These are phyloP conservation scores for Naja naja DNA, from an alignment of 2,113 vertebrate genomes.

Conservation along the genomic window DNA sequence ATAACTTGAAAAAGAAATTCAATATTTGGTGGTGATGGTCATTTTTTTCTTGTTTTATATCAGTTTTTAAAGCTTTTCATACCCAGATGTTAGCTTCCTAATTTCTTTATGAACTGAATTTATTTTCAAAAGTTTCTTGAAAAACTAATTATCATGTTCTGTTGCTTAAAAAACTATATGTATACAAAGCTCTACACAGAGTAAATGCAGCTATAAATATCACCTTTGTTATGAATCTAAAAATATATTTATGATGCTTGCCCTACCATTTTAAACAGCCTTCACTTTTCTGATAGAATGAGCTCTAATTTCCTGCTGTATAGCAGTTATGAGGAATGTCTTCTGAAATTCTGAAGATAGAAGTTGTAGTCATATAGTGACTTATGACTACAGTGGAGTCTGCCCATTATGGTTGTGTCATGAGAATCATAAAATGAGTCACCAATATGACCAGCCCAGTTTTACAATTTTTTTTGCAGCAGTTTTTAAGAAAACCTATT, in stretches of 20 bases:
- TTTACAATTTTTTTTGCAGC: background rate
- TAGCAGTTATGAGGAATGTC: background rate
- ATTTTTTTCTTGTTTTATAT: background rate
- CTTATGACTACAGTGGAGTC: background rate
- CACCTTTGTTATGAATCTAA: background rate
- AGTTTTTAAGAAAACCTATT: background rate
- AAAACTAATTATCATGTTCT: background rate
- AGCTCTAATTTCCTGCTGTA: background rate
- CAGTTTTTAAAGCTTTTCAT: background rate
- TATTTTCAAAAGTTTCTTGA: background rate
- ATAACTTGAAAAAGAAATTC: fast-evolving
- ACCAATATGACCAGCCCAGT: background rate
- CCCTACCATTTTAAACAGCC: background rate
- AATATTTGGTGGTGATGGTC: background rate
- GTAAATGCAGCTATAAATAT: background rate
- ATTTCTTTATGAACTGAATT: background rate
- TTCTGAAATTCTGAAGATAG: background rate
- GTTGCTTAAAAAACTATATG: background rate
- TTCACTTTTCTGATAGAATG: background rate
- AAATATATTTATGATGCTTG: background rate
- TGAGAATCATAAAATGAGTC: background rate
- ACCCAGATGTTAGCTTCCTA: background rate
- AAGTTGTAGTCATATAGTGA: background rate
- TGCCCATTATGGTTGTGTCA: background rate
- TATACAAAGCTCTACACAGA: background rate